phyloP scores from a whole-genome alignment of 2,888 invertebrate genomes.

The Bombylius discolor region DNA sequence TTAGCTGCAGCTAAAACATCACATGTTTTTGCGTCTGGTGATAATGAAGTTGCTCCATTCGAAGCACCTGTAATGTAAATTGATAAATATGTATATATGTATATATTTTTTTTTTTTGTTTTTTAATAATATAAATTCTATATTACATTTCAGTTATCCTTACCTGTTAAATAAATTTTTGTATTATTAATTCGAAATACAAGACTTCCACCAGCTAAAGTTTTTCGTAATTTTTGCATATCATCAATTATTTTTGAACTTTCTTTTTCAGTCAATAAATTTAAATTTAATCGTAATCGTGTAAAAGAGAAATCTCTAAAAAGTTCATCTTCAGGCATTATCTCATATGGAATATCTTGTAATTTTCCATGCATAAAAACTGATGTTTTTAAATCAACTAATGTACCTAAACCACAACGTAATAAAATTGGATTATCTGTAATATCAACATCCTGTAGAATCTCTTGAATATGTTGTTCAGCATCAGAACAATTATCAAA shows the following conservation, averaged over 20 bases:
- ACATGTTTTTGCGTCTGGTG: conserved; percentile 7
- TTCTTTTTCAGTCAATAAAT: conserved; percentile 48
- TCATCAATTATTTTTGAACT: conserved; percentile 46
- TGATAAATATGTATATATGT: not conserved
- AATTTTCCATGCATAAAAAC: conserved; percentile 60
- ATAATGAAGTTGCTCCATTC: conserved; percentile 18
- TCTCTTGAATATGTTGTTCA: conserved; percentile 49
- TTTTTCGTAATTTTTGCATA: conserved; percentile 51
- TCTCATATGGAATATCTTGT: conserved; percentile 50
- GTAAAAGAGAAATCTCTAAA: conserved; percentile 59
- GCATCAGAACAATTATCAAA: conserved; percentile 48
- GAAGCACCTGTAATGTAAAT: not conserved
- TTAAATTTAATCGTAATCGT: conserved; percentile 50
- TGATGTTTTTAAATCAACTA: conserved; percentile 48
- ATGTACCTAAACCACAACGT: conserved; percentile 41
- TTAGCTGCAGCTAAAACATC: not conserved
- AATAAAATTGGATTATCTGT: conserved; percentile 67
- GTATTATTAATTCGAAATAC: conserved; percentile 56
- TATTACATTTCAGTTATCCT: not conserved
- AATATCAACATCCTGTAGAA: conserved; percentile 57
- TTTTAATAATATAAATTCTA: too few species aligned
- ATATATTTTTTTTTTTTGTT: not conserved
- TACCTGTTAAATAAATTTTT: conserved; percentile 51
- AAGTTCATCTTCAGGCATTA: conserved; percentile 48
- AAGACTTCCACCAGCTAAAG: conserved; percentile 58